Conservation (phyloP, 2,888 invertebrate genomes). For the Sphaerophoria rueppellii region DNA sequence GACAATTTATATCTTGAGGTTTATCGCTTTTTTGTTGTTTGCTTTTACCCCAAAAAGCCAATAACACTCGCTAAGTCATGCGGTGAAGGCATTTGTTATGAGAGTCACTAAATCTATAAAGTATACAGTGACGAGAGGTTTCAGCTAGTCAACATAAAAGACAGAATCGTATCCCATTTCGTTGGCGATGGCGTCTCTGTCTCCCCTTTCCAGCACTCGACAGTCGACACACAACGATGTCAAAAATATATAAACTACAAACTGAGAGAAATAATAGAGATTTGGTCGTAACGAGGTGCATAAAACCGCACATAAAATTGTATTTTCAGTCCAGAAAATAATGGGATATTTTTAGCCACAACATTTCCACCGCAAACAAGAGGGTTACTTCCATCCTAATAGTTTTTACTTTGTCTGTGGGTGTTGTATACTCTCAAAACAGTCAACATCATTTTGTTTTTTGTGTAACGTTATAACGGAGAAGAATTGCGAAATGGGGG, state of each 20-base stretch:
- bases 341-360: constrained; percentile 73
- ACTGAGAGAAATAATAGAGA: constrained; percentile 27
- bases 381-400: constrained; percentile 20
- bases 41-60: constrained; percentile 63
- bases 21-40: constrained; percentile 6
- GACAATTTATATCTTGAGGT: constrained; percentile 59
- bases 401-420: constrained; percentile 45
- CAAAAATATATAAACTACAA: neutral
- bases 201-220: constrained; percentile 1
- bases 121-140: neutral
- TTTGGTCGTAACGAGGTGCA: constrained; percentile 70
- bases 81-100: constrained; percentile 46
- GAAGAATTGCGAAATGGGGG: neutral
- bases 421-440: constrained; percentile 2
- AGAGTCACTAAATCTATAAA: constrained; percentile 21
- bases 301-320: constrained; percentile 73
- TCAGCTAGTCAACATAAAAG: constrained; percentile 55
- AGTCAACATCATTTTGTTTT: constrained; percentile 29
- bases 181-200: constrained; percentile 7
- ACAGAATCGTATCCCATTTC: constrained; percentile 41
- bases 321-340: constrained; percentile 72
- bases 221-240: constrained; percentile 53
- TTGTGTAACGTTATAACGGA: constrained; percentile 14
- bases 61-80: constrained; percentile 69
- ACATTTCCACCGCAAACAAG: constrained; percentile 64